phyloP scores from a whole-genome alignment of 2,113 vertebrate genomes.

The Natator depressus region DNA sequence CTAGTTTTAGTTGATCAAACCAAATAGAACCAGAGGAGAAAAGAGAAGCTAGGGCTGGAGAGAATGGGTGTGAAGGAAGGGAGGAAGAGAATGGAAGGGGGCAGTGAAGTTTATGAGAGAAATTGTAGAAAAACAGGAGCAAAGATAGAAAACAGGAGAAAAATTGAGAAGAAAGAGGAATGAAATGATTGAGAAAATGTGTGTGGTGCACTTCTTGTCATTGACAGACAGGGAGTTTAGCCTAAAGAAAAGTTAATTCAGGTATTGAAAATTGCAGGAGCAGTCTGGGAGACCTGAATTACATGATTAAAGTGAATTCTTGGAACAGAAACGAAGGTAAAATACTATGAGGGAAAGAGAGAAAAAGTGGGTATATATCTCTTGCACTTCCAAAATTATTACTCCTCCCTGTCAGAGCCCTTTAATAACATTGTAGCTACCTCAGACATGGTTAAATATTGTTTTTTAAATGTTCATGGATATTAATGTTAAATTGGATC shows the following conservation, averaged over 20 bases:
- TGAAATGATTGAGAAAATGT: not conserved
- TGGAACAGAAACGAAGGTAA: not conserved
- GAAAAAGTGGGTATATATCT: not conserved
- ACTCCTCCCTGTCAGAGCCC: not conserved
- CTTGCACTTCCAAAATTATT: not conserved
- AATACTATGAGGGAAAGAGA: not conserved
- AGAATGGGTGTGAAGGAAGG: not conserved
- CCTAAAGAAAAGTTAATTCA: not conserved
- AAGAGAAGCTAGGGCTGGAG: not conserved
- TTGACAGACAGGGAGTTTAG: not conserved
- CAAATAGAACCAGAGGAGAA: not conserved
- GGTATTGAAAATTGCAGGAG: not conserved
- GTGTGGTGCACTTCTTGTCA: not conserved
- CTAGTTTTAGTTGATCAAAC: slow-evolving; percentile 7
- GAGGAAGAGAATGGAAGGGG: not conserved
- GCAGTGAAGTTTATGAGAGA: not conserved
- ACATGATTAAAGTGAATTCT: not conserved
- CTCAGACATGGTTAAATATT: not conserved
- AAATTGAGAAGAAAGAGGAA: not conserved
- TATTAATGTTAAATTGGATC: not conserved
- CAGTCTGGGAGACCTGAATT: not conserved
- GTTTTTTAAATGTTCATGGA: not conserved
- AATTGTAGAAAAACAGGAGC: not conserved
- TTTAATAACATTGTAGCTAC: not conserved
- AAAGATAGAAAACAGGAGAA: not conserved